Conservation (phyloP, 1,140 invertebrate species). For the Eubasilissa regina region DNA sequence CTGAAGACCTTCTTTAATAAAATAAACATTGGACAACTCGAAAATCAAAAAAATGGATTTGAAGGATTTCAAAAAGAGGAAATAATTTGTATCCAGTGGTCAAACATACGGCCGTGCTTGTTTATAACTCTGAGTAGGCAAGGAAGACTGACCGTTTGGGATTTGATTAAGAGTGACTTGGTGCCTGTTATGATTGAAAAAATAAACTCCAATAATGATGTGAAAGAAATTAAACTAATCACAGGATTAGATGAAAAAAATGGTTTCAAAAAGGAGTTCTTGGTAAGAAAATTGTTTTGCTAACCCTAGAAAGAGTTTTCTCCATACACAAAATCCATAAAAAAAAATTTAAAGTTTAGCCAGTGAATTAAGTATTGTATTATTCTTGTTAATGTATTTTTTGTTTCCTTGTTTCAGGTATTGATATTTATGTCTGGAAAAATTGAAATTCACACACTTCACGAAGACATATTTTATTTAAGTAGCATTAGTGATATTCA, state of each 20-base stretch:
- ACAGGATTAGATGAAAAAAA: conserved; percentile 9
- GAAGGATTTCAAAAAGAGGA: conserved; percentile 9
- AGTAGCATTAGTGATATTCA: conserved; percentile 6
- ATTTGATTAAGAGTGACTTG: conserved; percentile 50
- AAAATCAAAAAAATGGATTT: background rate
- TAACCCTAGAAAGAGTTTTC: background rate
- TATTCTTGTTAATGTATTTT: background rate
- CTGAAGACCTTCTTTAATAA: conserved; percentile 48
- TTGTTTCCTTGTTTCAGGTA: conserved; percentile 41
- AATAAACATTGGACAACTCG: background rate
- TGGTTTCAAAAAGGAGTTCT: conserved; percentile 25
- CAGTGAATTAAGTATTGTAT: background rate
- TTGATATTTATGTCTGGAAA: conserved; percentile 44
- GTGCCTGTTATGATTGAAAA: conserved; percentile 42
- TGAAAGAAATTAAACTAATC: conserved; percentile 18
- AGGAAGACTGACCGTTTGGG: conserved; percentile 39
- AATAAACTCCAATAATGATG: background rate
- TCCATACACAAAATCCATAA: too few relatives aligned
- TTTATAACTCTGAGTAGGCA: conserved; percentile 43
- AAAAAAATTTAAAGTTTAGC: too few relatives aligned
- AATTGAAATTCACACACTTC: conserved; percentile 43
- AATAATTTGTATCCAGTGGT: conserved; percentile 46
- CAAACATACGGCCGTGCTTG: conserved; percentile 37
- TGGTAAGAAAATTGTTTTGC: conserved; percentile 23
- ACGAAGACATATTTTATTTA: conserved; percentile 27